phyloP scores from a whole-genome alignment of 2,797 vertebrate species.

The Discoglossus pictus region DNA sequence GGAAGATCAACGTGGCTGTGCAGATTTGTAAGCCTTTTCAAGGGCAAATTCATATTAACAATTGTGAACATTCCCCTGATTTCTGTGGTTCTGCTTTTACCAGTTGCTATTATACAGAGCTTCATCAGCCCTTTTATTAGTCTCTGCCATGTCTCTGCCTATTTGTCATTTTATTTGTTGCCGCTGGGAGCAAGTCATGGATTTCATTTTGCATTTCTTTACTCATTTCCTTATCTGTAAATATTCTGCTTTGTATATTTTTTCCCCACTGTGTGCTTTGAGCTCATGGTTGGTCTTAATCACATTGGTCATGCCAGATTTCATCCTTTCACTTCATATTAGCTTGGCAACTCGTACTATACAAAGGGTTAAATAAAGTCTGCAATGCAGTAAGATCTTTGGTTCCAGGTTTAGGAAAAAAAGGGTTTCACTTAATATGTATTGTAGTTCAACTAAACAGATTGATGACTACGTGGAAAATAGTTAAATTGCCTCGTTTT shows the following conservation, averaged over 20 bases:
- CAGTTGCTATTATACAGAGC: neutral
- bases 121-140: constrained; percentile 24
- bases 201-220: constrained; percentile 26
- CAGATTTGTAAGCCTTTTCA: constrained; percentile 21
- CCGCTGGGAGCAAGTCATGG: constrained; percentile 29
- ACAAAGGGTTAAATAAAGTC: no score
- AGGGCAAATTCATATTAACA: constrained; percentile 17
- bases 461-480: no score
- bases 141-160: constrained; percentile 21
- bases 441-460: no score
- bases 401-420: no score
- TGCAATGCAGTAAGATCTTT: no score
- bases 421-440: no score
- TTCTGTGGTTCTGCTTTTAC: constrained; percentile 9
- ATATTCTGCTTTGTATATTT: constrained; percentile 18
- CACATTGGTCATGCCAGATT: neutral
- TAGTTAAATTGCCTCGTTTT: no score
- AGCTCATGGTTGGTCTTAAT: neutral
- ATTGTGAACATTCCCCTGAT: constrained; percentile 6
- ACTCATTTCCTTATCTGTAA: constrained; percentile 23
- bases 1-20: no score
- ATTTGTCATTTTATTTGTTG: constrained; percentile 33
- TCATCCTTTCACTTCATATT: neutral
- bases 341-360: no score
- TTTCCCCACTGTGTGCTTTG: neutral